Conservation (phyloP, 2,113 vertebrate genomes). For the Oreochromis spilurus region DNA sequence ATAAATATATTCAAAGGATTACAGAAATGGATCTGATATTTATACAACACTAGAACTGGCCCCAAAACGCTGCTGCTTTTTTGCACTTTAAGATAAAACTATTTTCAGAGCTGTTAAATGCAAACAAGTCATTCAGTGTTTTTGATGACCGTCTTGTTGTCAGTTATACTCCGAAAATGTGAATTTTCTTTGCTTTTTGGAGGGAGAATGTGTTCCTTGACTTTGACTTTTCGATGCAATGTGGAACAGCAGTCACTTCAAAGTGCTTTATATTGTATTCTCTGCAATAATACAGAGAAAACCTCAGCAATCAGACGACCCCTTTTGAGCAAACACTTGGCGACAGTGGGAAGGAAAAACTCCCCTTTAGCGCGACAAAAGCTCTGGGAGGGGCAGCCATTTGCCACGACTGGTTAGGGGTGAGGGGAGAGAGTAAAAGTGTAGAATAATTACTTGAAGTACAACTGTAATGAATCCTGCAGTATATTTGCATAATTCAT, state of each 20-base stretch:
- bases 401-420: rapidly evolving
- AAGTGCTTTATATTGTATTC: neutral
- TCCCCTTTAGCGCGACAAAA: neutral
- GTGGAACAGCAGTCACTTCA: neutral
- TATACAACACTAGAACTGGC: neutral
- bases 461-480: neutral
- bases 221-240: too few relatives aligned
- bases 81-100: neutral
- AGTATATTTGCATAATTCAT: neutral
- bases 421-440: neutral
- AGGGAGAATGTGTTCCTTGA: too few relatives aligned
- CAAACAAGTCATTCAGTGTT: neutral
- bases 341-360: neutral
- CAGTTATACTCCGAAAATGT: neutral
- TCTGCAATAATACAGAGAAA: neutral
- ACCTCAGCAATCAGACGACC: neutral
- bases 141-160: neutral
- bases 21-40: neutral
- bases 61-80: neutral
- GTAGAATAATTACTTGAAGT: neutral
- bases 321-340: neutral
- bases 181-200: neutral
- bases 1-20: neutral
- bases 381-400: neutral
- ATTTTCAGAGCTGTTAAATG: neutral